phyloP scores from a whole-genome alignment of 2,888 invertebrate species.

The Heliconius ethilla region DNA sequence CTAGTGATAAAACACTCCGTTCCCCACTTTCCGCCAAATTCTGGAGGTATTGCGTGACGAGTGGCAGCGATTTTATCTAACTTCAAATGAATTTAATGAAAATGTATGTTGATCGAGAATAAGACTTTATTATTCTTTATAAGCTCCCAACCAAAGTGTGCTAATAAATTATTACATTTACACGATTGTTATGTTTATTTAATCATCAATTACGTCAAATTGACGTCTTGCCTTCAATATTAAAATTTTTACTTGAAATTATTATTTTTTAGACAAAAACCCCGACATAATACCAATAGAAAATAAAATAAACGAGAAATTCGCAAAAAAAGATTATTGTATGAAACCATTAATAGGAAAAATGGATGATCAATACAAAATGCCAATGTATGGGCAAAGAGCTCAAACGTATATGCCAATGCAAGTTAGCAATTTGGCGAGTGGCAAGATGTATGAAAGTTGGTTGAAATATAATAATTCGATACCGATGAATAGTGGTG shows the following conservation, averaged over 20 bases:
- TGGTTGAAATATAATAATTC: constrained; percentile 81
- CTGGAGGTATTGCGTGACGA: neutral
- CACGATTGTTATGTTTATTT: too few relatives aligned
- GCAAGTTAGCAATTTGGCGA: constrained; percentile 67
- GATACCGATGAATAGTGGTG: constrained; percentile 70
- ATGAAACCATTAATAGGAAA: constrained; percentile 60
- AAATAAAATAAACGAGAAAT: constrained; percentile 75
- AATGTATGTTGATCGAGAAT: neutral
- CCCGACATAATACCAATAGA: constrained; percentile 78
- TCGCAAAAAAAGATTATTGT: constrained; percentile 75
- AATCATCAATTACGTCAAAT: neutral
- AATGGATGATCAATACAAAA: constrained; percentile 50
- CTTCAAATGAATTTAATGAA: too few relatives aligned
- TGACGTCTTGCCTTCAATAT: neutral
- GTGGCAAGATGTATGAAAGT: constrained; percentile 79
- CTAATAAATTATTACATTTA: too few relatives aligned
- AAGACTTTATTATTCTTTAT: neutral
- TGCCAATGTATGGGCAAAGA: constrained; percentile 54
- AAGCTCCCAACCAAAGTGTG: neutral
- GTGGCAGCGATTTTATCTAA: neutral
- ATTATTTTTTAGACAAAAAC: constrained; percentile 68
- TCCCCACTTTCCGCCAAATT: neutral
- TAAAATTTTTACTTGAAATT: constrained; percentile 43
- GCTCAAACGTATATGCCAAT: constrained; percentile 62
- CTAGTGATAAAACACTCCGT: neutral